Base-by-base conservation (phyloP, 2,797 vertebrate species). In the Falco cherrug region DNA sequence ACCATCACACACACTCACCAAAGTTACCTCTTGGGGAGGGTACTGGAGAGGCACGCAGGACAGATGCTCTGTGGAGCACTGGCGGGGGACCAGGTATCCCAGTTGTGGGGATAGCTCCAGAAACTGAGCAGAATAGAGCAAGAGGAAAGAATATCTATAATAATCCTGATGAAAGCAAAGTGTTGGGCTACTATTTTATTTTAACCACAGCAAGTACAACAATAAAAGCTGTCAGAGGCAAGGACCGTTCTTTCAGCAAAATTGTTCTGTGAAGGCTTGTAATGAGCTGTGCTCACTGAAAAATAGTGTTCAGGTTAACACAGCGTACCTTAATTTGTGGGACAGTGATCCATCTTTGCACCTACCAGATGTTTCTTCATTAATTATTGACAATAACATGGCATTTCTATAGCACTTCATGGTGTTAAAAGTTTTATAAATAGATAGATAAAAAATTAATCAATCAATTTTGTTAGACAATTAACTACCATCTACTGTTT, bases 351-450 rank as follows among this genome's bases (percentile, higher is more conserved):
- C 73, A 45, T 79, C 94, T 90, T 86, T 90, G 74, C 2, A 12
- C 37, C 77, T 67, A 86, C 88, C 91, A 95, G 91, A 93, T 95
- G 95, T 93, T 96, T 59, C 83, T 73, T 73, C 83, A 90, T 95
- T 87, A 93, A 95, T 96, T 90, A 96, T 94, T 94, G 90, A 97
- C 70, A 91, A 29, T 19, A 70, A 60, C 43, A 39, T 41, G 54
- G 70, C n/a, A 79, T 95, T 94, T 93, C 79, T 79, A 63, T 79
- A 87, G 70, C 65, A n/a, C 69, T 88, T 86, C 47, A 18, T 69
- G 79, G 53, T 2, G 5, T 85, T 92, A 57, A 84, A 74, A 71
- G 45, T 75, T 94, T 94, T 91, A 94, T 91, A 91, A 94, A 95
- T 90, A 94, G 78, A 73, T 28, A 67, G 60, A 89, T 96, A 84